Evolutionary conservation across 2,888 invertebrate species (phyloP), one percentile per base, ranked within the genome.

Genomic region (Tenthredo mesomela): DNA sequence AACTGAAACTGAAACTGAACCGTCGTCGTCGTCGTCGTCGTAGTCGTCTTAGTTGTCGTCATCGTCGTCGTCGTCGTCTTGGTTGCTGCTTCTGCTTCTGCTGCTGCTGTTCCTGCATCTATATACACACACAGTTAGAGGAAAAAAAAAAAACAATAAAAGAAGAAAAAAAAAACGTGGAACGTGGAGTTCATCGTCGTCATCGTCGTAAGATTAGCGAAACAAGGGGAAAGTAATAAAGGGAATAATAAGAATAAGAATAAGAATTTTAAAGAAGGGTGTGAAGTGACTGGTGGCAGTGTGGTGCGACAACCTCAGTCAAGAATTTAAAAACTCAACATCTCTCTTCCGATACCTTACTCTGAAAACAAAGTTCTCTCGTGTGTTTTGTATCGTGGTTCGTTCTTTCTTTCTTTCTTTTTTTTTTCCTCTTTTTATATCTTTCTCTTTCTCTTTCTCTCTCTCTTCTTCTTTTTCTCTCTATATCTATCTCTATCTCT

Each of bases 101-200:
- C 21, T 50, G 47, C 18, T 75, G 75, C 43, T 47, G 75, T 10
- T 75, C 9, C 29, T 77, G 77, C 77, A 77, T 77, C 50, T 54
- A 47, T 18, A 50, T 54, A 54, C 33, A 54, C 47, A 75, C 0
- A 75, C 2, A 25, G 61, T 61, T 33, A 29, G 6, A 43, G 1
- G 29, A 29, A 29, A 29, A 29, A 10, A 43, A 43, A 47, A 15
- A 12, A 43, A 43, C 12, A 12, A 43, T 33, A 33, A 2, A 33
- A 33, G 29, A 2, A 29, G 29, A 29, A 33, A 47, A 47, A 47
- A 47, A 47, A 47, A 61, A 2, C 61, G 25, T 61, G 61, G 25
- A 61, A 61, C 25, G 61, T 61, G 25, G 67, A 15, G 70, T 37
- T 70, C n/a, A n/a, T 70, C 33, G 7, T 37, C 70, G 70, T 70